Percentiles rank a stretch among this genome's conserved stretches.
These are phyloP conservation scores for Synodontis membranacea DNA, from an alignment of 2,113 vertebrate species.

Conservation along the genomic window DNA sequence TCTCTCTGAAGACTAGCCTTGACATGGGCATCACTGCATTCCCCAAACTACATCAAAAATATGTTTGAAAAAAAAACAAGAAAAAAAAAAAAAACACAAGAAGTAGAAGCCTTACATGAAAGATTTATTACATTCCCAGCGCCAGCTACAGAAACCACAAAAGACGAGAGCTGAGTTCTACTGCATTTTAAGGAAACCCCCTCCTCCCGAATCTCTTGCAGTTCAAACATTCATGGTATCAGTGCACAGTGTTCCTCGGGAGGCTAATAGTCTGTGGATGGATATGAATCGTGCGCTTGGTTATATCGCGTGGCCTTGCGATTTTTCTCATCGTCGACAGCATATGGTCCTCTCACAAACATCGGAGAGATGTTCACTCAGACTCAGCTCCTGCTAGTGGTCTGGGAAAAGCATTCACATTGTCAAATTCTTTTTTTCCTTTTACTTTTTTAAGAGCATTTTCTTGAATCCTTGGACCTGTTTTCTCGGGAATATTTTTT, in stretches of 20 bases:
- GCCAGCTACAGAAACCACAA: neutral
- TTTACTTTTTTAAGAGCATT: neutral
- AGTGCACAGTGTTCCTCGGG: conserved; percentile 13
- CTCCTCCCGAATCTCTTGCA: neutral
- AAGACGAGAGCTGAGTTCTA: neutral
- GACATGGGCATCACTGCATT: neutral
- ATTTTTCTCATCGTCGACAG: conserved; percentile 39
- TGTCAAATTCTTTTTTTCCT: neutral
- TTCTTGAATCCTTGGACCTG: neutral
- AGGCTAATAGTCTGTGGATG: neutral
- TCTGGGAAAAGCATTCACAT: neutral
- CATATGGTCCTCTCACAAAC: conserved; percentile 49
- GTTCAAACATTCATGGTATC: neutral
- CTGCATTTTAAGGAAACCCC: no score
- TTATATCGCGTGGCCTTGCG: neutral
- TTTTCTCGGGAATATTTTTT: neutral
- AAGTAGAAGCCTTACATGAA: neutral
- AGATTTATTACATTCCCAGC: neutral
- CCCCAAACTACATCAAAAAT: neutral
- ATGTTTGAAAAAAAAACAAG: neutral
- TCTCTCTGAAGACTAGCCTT: neutral
- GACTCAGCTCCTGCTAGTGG: neutral
- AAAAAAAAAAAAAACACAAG: neutral
- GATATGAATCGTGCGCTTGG: conserved; percentile 31
- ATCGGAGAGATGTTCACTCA: neutral